Evolutionary conservation across 2,113 vertebrate species (phyloP).

Genomic region (Psilopsiagon aymara): DNA sequence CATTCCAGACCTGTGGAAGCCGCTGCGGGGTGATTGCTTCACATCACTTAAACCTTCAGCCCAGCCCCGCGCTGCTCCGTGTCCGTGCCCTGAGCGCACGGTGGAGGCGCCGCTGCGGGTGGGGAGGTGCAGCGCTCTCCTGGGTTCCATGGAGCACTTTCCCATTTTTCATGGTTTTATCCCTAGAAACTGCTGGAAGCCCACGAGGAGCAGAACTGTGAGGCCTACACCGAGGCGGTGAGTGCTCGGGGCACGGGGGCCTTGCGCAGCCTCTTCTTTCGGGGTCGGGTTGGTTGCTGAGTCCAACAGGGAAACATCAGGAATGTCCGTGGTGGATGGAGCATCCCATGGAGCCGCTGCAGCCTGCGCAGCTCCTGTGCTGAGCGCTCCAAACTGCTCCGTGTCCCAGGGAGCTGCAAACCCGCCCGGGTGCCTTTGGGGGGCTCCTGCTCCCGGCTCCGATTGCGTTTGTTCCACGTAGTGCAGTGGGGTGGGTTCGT

Average conservation of each 20-base stretch:
- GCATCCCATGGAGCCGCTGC: not conserved
- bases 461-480: not conserved
- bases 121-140: not conserved
- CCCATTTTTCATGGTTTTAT: not conserved
- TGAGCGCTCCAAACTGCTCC: no score
- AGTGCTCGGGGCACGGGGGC: conserved; percentile 24
- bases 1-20: not conserved
- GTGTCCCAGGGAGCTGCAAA: no score
- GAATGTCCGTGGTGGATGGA: not conserved
- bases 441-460: not conserved
- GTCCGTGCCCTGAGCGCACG: not conserved
- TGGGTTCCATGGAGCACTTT: not conserved
- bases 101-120: not conserved
- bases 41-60: not conserved
- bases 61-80: not conserved
- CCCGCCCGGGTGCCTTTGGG: not conserved
- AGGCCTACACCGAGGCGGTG: conserved; percentile 96
- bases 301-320: not conserved
- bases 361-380: no score
- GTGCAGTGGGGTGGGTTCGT: not conserved
- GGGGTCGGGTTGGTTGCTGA: not conserved
- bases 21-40: not conserved
- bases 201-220: conserved; percentile 95
- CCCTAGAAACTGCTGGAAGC: conserved; percentile 95
- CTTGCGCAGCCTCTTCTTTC: not conserved